Evolutionary conservation across 2,888 invertebrate genomes (phyloP).

Genomic region (Pantelozetes paolii): DNA sequence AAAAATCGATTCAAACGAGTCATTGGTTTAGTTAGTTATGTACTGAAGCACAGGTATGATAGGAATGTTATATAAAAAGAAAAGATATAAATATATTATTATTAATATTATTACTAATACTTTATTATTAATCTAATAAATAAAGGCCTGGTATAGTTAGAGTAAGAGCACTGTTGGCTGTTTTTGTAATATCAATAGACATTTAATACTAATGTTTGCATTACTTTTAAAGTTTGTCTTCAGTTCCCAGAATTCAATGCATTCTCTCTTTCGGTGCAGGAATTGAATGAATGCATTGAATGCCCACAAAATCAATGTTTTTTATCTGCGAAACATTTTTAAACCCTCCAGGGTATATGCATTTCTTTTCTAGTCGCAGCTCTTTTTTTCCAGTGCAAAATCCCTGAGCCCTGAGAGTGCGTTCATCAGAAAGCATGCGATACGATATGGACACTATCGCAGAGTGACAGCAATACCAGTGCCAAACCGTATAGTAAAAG

Average conservation of each 20-base stretch:
- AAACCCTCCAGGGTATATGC: slow-evolving; percentile 35
- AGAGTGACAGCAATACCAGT: slow-evolving; percentile 19
- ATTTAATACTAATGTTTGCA: slow-evolving; percentile 26
- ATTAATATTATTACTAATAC: neutral
- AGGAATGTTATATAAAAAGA: too few species aligned
- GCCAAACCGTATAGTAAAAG: slow-evolving; percentile 21
- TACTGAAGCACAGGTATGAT: too few species aligned
- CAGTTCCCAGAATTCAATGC: neutral
- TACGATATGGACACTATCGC: slow-evolving; percentile 21
- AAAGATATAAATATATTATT: neutral
- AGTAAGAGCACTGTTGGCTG: neutral
- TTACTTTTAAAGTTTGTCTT: slow-evolving; percentile 26
- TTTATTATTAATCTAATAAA: slow-evolving; percentile 13
- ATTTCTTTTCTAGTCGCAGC: slow-evolving; percentile 20
- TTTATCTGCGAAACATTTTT: slow-evolving; percentile 35
- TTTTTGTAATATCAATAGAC: neutral
- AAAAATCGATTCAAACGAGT: too few species aligned
- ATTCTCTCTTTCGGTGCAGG: neutral
- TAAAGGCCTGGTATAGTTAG: neutral
- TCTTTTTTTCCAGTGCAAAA: slow-evolving; percentile 18
- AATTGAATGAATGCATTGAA: slow-evolving; percentile 1
- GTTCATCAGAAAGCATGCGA: slow-evolving; percentile 30
- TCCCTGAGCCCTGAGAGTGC: slow-evolving; percentile 13
- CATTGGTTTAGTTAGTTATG: too few species aligned
- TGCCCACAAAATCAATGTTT: slow-evolving; percentile 37